A percentile compares a stretch with the other conserved stretches of the same genome.
These are phyloP conservation scores for Anser cygnoides DNA, from an alignment of 2,113 vertebrate species.

Conservation along the genomic window DNA sequence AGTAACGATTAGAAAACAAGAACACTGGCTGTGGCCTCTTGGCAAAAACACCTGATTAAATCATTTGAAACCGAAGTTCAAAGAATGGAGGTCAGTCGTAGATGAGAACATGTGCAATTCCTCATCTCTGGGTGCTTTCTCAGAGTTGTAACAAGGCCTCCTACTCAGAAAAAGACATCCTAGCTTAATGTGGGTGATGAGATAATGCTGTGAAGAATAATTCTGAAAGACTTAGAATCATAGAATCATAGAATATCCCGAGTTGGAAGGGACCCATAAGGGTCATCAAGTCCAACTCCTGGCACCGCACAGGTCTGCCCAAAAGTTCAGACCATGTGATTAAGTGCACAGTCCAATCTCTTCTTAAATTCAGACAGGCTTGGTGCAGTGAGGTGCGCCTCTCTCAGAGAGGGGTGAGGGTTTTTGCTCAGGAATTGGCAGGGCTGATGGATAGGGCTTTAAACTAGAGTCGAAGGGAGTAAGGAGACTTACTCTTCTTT, in stretches of 20 bases:
- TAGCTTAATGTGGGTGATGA: neutral
- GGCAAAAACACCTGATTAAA: neutral
- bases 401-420: too few species aligned
- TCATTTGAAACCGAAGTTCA: neutral
- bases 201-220: neutral
- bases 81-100: neutral
- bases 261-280: too few species aligned
- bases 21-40: neutral
- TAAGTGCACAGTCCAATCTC: too few species aligned
- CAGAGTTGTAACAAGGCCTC: neutral
- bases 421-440: too few species aligned
- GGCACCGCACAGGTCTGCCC: too few species aligned
- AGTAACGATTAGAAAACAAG: neutral
- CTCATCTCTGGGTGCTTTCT: neutral
- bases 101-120: neutral
- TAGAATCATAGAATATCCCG: too few species aligned
- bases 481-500: neutral
- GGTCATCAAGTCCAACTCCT: too few species aligned
- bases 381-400: too few species aligned
- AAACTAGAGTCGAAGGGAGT: too few species aligned
- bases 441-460: too few species aligned
- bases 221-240: neutral
- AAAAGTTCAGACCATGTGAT: too few species aligned
- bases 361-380: too few species aligned
- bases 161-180: neutral